Conservation (phyloP, 2,797 vertebrate species). For the Orientallactaga sibirica region DNA sequence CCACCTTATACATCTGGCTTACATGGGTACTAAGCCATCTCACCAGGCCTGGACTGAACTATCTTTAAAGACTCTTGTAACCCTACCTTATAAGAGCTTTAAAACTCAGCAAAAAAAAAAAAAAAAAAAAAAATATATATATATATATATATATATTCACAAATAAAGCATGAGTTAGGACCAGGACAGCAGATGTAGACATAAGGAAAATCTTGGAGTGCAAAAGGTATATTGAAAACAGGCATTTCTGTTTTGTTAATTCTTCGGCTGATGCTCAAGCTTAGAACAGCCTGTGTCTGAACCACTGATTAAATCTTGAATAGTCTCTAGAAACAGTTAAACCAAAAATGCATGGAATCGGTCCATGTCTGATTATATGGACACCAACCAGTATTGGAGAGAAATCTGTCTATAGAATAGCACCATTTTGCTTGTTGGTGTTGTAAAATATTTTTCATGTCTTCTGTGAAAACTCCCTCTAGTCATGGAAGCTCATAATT, state of each 20-base stretch:
- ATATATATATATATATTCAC: neutral
- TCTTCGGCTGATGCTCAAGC: neutral
- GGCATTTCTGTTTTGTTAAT: slow-evolving; percentile 63
- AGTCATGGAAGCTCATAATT: slow-evolving; percentile 61
- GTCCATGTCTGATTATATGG: slow-evolving; percentile 49
- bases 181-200: slow-evolving; percentile 53
- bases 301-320: slow-evolving; percentile 35
- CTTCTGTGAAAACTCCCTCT: slow-evolving; percentile 66
- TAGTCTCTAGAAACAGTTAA: slow-evolving; percentile 64
- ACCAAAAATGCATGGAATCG: slow-evolving; percentile 4
- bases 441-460: slow-evolving; percentile 71
- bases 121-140: no score
- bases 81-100: slow-evolving; percentile 25
- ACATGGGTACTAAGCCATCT: no score
- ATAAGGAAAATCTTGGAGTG: neutral
- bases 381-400: slow-evolving; percentile 54
- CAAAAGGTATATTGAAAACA: slow-evolving; percentile 60
- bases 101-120: no score
- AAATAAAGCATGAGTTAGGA: slow-evolving; percentile 47
- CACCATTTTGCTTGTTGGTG: slow-evolving; percentile 61
- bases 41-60: neutral
- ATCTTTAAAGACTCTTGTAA: slow-evolving; percentile 64
- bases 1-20: no score
- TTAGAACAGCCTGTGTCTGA: neutral
- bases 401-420: slow-evolving; percentile 56